Conservation (phyloP, 2,888 invertebrate species). For the Pterobdella sp. region DNA sequence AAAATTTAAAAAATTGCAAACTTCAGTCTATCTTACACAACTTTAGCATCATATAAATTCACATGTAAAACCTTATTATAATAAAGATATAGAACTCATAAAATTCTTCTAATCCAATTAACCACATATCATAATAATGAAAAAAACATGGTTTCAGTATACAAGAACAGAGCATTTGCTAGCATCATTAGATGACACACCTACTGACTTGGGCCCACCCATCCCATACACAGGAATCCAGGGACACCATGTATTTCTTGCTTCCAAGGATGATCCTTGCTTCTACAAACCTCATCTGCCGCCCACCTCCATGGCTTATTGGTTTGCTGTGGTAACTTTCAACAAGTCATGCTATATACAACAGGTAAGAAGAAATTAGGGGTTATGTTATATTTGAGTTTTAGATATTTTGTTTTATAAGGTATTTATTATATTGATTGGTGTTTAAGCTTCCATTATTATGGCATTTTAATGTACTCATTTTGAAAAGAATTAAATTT, state of each 20-base stretch:
- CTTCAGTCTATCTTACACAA: no score
- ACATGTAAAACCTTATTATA: no score
- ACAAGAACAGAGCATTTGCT: background rate
- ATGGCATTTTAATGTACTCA: no score
- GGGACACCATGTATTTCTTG: conserved; percentile 6
- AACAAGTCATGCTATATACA: conserved; percentile 12
- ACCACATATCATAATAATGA: no score
- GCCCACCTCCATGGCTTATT: background rate
- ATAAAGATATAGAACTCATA: no score
- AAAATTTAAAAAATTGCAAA: no score
- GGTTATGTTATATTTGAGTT: background rate
- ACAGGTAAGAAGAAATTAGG: background rate
- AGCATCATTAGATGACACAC: background rate
- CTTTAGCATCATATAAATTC: no score
- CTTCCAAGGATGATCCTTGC: background rate
- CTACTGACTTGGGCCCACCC: background rate
- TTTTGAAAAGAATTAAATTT: no score
- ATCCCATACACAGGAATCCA: conserved; percentile 9
- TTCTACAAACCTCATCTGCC: background rate
- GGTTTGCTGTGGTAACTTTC: conserved; percentile 22
- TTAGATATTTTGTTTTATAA: background rate
- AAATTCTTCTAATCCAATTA: no score
- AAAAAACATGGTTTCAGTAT: background rate
- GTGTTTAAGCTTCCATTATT: no score
- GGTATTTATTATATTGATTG: conserved; percentile 3